Base-by-base conservation (phyloP, 2,113 vertebrate species). In the Odontophorus gujanensis region DNA sequence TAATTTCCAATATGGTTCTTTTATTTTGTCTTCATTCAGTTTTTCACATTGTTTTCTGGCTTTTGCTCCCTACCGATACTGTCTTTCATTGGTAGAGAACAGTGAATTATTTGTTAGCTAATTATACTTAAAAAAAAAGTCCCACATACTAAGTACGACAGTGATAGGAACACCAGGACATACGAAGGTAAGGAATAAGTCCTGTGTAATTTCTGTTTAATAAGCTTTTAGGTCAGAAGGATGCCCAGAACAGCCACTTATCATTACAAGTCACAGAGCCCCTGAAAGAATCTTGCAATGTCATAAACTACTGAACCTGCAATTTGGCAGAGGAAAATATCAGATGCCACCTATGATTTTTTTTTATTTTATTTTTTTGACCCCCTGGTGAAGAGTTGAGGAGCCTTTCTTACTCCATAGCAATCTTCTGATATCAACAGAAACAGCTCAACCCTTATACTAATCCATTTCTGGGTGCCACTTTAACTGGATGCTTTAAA, bases 171-270 rank as follows among this genome's bases (percentile, higher is more conserved):
- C 28, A 62, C 66, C 19, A 40, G 36, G 45, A 85, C 28, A 71
- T 15, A 45, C 3, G 3, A 76, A 58, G 36, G 42, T 18, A 76
- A 68, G 78, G 40, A 94, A 73, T 2, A 79, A 85, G 38, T 73
- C 50, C 21, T 73, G 79, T 55, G 14, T 30, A 45, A 79, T 57
- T 87, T 45, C 9, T 74, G 13, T 62, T 93, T 81, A 88, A 28
- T 42, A 71, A 83, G 19, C 3, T 74, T 94, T 96, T 93, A 95
- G 90, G 87, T 94, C 93, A 91, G 75, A 94, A 96, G 93, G 90
- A 95, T 93, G 95, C 90, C 90, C 50, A 65, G 18, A 80, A 74
- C 30, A 95, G 47, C 55, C 25, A 67, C 21, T 62, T 55, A 83
- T 4, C 51, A n/a, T 79, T 84, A 75, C 40, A 75, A 81, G n/a